These are phyloP conservation scores for Gymnoscopelus braueri DNA, from an alignment of 2,797 vertebrate genomes.

Conservation along the genomic window DNA sequence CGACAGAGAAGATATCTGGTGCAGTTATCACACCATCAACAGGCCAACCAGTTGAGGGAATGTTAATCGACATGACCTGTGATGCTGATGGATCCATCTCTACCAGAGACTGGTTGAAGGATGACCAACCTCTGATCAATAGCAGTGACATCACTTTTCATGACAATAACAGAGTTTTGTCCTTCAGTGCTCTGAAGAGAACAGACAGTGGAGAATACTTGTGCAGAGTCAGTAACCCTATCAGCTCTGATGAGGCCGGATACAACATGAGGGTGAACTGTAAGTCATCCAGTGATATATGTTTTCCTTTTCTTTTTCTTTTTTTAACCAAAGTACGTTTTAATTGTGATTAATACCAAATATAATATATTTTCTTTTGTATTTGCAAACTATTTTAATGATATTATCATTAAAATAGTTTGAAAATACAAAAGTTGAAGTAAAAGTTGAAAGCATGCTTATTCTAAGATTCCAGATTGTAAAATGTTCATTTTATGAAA, in stretches of 20 bases:
- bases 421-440: no score
- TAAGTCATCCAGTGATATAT: slow-evolving; percentile 34
- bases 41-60: slow-evolving; percentile 28
- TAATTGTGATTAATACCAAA: no score
- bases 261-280: slow-evolving; percentile 48
- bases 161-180: slow-evolving; percentile 44
- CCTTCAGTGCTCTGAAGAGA: slow-evolving; percentile 43
- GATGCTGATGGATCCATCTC: slow-evolving; percentile 41
- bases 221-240: slow-evolving; percentile 54
- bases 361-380: no score
- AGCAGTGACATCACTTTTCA: slow-evolving; percentile 30
- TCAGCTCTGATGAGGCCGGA: background rate
- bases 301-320: background rate
- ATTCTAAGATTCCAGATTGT: no score
- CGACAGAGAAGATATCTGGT: slow-evolving; percentile 47
- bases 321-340: no score
- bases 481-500: no score
- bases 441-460: no score
- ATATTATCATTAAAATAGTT: no score
- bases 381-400: no score
- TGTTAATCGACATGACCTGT: slow-evolving; percentile 51
- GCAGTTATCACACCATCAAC: slow-evolving; percentile 15
- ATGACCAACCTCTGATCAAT: slow-evolving; percentile 33
- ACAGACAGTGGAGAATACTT: slow-evolving; percentile 59
- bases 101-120: slow-evolving; percentile 60